Base-by-base conservation (phyloP, 2,797 vertebrate species). In the Melanitta fusca region DNA sequence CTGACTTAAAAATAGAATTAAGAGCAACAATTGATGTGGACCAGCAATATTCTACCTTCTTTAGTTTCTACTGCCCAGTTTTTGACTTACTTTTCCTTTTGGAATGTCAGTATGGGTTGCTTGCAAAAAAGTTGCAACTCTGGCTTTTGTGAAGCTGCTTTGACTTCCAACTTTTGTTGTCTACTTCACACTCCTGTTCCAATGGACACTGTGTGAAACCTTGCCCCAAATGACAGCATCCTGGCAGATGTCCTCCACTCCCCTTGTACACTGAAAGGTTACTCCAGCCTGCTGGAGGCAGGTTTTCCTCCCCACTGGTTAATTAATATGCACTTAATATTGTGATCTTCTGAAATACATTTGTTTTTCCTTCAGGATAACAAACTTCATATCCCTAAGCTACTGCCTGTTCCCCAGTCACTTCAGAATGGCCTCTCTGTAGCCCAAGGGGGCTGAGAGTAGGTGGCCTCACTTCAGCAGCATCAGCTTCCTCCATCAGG, bases 51-150 rank as follows among this genome's bases (percentile, higher is more conserved):
- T 71, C n/a, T 49, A 3, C 25, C 60, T 57, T 34, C 45, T 62
- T 38, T 36, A 28, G 61, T 72, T 69, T 75, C 41, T 66, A 62
- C 51, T 70, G 3, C 8, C 5, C 4, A 5, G 43, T 89, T 93
- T 36, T 87, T 49, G 13, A 41, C 19, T 14, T 4, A 10, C 62
- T 93, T 75, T 54, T 36, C 7, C 13, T 8, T 84, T 84, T 87
- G 28, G 19, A 43, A 51, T 38, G 17, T 39, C 4, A 0, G 2
- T 6, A 1, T 27, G 13, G 2, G 2, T 32, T 81, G 16, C 36
- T 68, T 45, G 58, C 21, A 81, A 88, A 83, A 21, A 88, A 88
- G 43, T 66, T 28, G 49, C 24, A 74, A 14, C 5, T 21, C 15
- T 43, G 49, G 34, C 5, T 85, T 89, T 62, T 53, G 32, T 88